Evolutionary conservation across 2,888 invertebrate genomes (phyloP), one percentile per base, ranked within the genome.

Genomic region (Eutolmus rufibarbis): DNA sequence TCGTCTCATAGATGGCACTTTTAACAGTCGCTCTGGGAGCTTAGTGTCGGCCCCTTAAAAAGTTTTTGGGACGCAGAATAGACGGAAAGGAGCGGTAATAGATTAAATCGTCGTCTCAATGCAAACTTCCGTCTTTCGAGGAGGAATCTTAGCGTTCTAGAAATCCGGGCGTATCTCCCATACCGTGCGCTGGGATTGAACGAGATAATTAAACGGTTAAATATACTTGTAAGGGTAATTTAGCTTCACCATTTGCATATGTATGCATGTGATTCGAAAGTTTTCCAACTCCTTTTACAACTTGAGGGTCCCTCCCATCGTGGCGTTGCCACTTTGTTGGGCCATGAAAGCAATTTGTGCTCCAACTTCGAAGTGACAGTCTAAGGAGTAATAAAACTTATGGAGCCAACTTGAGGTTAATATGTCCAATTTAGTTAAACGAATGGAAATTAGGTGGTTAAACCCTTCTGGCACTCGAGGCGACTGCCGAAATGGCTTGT

Each of bases 361-460:
- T 79, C 86, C 86, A 81, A 87, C 87, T 87, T 87, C 86, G 86
- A 81, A 86, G 87, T 74, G 86, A 87, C 86, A 86, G 79, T 85
- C 79, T 85, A 87, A 87, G 87, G 78, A 87, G 86, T 79, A 86
- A 87, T 87, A 87, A 86, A 86, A 86, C 87, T 87, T 74, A 79
- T 81, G 79, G 79, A 86, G 79, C 28, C 87, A 86, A 81, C 78
- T 86, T 87, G 86, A 79, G 87, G 86, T 74, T 86, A 87, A 87
- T 87, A 87, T 87, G 86, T 79, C 79, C 86, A 87, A 87, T 87
- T 87, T 78, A 74, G 87, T 86, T 81, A 79, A 87, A 87, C 86
- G 87, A 87, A 87, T 87, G 87, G 87, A 87, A 87, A 87, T 87
- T 87, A 87, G 87, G 87, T 87, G 87, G 87, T 87, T 87, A 87